Percentiles rank a stretch among this genome's conserved stretches.
phyloP scores from a whole-genome alignment of 2,888 invertebrate species.

The Glaucopsyche alexis region DNA sequence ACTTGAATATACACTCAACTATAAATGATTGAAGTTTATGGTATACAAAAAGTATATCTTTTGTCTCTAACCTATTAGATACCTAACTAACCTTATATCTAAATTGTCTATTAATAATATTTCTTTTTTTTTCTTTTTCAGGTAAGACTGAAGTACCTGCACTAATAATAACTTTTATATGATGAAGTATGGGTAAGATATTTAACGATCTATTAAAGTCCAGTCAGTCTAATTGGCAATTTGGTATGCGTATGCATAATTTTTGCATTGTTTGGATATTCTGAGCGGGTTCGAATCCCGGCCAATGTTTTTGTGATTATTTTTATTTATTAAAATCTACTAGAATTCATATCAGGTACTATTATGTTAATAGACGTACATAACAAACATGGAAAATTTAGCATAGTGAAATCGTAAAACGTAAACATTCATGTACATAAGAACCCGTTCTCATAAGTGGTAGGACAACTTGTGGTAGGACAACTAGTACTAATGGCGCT shows the following conservation, averaged over 20 bases:
- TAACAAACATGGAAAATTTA: not conserved
- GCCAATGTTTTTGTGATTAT: too few species aligned
- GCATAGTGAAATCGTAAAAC: slow-evolving; percentile 26
- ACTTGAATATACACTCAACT: too few species aligned
- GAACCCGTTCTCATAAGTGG: slow-evolving; percentile 13
- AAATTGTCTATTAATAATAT: not conserved
- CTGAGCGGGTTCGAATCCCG: too few species aligned
- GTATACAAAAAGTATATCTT: too few species aligned
- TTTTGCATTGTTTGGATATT: too few species aligned
- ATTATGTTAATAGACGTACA: not conserved
- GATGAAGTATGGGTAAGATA: not conserved
- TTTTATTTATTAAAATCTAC: too few species aligned
- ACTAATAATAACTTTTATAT: not conserved
- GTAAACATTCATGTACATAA: slow-evolving; percentile 12
- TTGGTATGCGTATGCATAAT: too few species aligned
- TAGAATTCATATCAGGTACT: not conserved
- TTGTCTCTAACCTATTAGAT: too few species aligned
- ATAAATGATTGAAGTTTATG: too few species aligned
- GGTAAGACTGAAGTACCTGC: slow-evolving; percentile 17
- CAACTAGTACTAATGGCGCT: slow-evolving; percentile 44
- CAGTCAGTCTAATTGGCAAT: too few species aligned
- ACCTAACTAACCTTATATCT: too few species aligned
- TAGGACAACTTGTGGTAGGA: slow-evolving; percentile 23
- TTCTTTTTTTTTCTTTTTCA: slow-evolving; percentile 24
- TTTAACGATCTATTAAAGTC: not conserved